Evolutionary conservation across 2,888 invertebrate genomes (phyloP).

Genomic region (Scaptodrosophila latifasciaeformis): DNA sequence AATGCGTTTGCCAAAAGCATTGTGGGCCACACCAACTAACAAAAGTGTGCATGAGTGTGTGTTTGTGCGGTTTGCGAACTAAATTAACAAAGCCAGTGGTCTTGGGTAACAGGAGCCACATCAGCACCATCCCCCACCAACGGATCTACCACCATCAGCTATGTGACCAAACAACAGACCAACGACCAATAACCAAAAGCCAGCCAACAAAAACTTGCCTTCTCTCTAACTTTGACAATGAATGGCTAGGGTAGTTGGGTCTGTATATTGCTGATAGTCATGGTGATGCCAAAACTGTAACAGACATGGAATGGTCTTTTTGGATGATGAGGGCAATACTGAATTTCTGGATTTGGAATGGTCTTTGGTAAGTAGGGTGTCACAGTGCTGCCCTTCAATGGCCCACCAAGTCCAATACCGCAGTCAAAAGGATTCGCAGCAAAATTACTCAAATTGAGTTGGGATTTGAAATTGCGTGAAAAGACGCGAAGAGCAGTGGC

Average conservation of each 20-base stretch:
- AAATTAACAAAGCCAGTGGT: conserved; percentile 58
- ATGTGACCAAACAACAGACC: no score
- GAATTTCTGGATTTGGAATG: no score
- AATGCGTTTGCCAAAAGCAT: conserved; percentile 64
- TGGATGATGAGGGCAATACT: no score
- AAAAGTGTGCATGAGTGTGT: conserved; percentile 11
- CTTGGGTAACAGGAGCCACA: conserved; percentile 1
- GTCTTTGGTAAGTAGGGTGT: no score
- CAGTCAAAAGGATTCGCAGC: conserved; percentile 58
- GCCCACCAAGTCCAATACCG: conserved; percentile 20
- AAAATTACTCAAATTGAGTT: conserved; percentile 69
- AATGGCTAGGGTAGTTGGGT: conserved; percentile 23
- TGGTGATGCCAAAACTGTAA: conserved; percentile 15
- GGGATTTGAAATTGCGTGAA: conserved; percentile 67
- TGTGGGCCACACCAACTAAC: conserved; percentile 13
- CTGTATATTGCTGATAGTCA: conserved; percentile 15
- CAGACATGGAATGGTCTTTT: no score
- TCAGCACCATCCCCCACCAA: background rate
- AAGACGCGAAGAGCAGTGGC: conserved; percentile 34
- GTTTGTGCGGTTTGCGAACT: conserved; percentile 40
- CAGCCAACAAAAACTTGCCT: conserved; percentile 39
- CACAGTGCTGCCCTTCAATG: background rate
- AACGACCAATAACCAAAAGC: conserved; percentile 60
- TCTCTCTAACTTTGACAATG: conserved; percentile 58
- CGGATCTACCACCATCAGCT: background rate